Percentiles rank a stretch among this genome's conserved stretches.
These are phyloP conservation scores for Amniataba percoides DNA, from an alignment of 2,797 vertebrate species.

Conservation along the genomic window DNA sequence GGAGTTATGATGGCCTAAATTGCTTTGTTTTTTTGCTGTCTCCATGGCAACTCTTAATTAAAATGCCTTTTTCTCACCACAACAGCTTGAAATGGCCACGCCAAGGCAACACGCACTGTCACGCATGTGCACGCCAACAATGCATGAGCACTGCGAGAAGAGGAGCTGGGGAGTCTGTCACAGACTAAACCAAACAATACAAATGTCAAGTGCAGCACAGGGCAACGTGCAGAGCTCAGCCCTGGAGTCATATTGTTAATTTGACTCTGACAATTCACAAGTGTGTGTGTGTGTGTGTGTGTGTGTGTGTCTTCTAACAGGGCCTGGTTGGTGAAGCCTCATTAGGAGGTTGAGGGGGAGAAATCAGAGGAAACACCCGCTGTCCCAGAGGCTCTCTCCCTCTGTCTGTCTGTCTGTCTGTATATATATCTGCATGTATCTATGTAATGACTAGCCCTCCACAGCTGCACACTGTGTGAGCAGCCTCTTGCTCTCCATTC, in stretches of 20 bases:
- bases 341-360: conserved; percentile 43
- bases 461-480: conserved; percentile 8
- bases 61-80: conserved; percentile 37
- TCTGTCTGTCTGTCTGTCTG: not conserved
- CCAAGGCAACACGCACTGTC: conserved; percentile 26
- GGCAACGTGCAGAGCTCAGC: conserved; percentile 24
- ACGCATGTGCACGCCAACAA: conserved; percentile 32
- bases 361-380: conserved; percentile 49
- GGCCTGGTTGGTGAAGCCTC: conserved; percentile 29
- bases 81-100: conserved; percentile 19
- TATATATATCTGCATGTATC: conserved; percentile 11
- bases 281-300: conserved; percentile 12
- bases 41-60: conserved; percentile 67
- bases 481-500: not conserved
- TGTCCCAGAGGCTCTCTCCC: conserved; percentile 45
- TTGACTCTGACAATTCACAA: conserved; percentile 39
- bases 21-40: conserved; percentile 56
- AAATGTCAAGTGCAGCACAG: conserved; percentile 58
- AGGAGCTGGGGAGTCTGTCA: conserved; percentile 24
- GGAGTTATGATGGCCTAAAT: conserved; percentile 33
- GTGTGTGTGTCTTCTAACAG: conserved; percentile 22
- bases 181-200: conserved; percentile 43
- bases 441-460: conserved; percentile 14
- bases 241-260: conserved; percentile 49
- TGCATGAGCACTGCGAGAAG: conserved; percentile 19